Evolutionary conservation across 2,113 vertebrate genomes (phyloP).

Genomic region (Ptilorrhoa leucosticta): DNA sequence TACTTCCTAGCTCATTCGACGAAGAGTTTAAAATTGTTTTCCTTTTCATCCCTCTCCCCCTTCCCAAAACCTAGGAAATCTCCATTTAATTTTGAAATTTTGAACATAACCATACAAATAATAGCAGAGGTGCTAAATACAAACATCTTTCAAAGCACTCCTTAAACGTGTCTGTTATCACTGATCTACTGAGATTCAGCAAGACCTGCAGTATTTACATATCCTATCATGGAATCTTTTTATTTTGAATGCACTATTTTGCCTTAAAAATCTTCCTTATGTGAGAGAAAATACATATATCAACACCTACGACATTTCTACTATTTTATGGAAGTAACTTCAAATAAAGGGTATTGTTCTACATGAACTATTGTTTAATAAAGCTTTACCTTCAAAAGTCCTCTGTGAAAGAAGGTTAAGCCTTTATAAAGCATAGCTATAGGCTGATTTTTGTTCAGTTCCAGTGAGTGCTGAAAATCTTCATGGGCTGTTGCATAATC

Average conservation of each 20-base stretch:
- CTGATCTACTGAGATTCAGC: not conserved
- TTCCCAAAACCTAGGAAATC: not conserved
- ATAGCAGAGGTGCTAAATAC: not conserved
- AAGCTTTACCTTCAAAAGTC: constrained; percentile 88
- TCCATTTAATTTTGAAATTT: not conserved
- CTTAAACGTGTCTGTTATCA: not conserved
- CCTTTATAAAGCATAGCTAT: constrained; percentile 97
- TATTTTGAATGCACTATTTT: not conserved
- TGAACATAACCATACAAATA: not conserved
- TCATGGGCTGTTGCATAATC: constrained; percentile 93
- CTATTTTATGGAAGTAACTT: not conserved
- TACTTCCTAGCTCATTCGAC: not conserved
- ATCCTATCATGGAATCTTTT: not conserved
- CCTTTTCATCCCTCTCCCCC: not conserved
- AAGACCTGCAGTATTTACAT: not conserved
- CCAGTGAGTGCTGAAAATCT: constrained; percentile 92
- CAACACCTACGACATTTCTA: not conserved
- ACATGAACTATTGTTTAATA: not conserved
- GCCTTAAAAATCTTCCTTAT: not conserved
- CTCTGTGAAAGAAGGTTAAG: constrained; percentile 96
- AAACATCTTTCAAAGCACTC: not conserved
- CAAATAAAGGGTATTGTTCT: not conserved
- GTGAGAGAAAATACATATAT: not conserved
- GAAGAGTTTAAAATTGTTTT: not conserved
- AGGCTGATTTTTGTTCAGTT: constrained; percentile 94